Base-by-base conservation (phyloP, 2,113 vertebrate species). In the Pangasianodon hypophthalmus region DNA sequence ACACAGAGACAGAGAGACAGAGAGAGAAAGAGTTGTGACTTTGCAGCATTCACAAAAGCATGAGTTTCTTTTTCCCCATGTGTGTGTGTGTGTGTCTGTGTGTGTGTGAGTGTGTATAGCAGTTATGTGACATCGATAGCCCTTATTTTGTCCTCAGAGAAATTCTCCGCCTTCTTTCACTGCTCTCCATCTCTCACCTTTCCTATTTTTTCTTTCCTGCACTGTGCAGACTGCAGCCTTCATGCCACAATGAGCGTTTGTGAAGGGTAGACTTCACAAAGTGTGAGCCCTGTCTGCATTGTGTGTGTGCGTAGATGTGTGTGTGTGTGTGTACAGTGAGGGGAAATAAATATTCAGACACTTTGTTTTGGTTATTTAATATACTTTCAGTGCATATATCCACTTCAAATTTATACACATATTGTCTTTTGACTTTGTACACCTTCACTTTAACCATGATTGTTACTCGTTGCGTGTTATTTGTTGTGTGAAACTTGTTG, bases 221-320 rank as follows among this genome's bases (percentile, higher is more conserved):
- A 46, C 19, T 46, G 44, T 79, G 75, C 85, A 89, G 89, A 92
- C 91, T 91, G 88, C 90, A 84, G 88, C 54, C 86, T 69, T 83
- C 88, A 90, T 84, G 73, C 87, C 87, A 93, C 92, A 93, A 91
- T 88, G 85, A 37, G 82, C 87, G 44, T 92, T 92, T 93, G 91
- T 92, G 87, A 92, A 60, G 83, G 41, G 67, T 44, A 64, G 77
- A 91, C 84, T n/a, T n/a, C n/a, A n/a, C n/a, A n/a, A 87, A 79
- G 37, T 13, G 24, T 29, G 29, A 79, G 75, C 75, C 73, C 75
- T 79, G 73, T 87, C 88, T 82, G 52, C 32, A 58, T 1, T 87
- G 52, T 75, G 32, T 82, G 8, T 9, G 16, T 73, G 32, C 41
- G 69, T 71, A 29, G n/a, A 10, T 67, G 32, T 75, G 8, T 44